These are phyloP conservation scores for Baryphthengus martii DNA, from an alignment of 2,113 vertebrate species.

Conservation along the genomic window DNA sequence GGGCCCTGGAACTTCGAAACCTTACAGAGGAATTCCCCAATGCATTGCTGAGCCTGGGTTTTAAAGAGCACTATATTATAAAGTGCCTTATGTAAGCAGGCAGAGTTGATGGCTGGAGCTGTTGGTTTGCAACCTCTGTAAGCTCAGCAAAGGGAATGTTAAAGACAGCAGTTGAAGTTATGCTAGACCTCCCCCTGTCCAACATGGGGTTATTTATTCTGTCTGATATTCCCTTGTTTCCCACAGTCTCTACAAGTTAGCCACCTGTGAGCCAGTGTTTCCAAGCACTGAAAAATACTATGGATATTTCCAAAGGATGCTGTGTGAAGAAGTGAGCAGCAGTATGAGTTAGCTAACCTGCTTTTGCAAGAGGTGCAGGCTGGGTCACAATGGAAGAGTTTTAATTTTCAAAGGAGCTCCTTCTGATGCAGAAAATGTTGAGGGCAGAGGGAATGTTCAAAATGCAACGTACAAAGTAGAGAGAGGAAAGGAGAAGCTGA, in stretches of 20 bases:
- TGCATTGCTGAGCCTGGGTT: neutral
- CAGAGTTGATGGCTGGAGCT: neutral
- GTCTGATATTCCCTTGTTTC: neutral
- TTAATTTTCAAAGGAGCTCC: neutral
- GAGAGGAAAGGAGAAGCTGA: neutral
- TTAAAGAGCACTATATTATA: neutral
- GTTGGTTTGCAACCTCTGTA: neutral
- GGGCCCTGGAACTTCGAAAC: neutral
- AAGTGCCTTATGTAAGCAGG: neutral
- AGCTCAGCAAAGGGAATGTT: neutral
- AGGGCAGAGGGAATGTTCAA: neutral
- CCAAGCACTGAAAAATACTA: neutral
- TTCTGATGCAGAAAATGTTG: neutral
- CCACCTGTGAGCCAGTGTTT: neutral
- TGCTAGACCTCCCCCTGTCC: neutral
- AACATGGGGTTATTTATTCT: neutral
- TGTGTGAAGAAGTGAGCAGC: neutral
- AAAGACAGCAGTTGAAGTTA: neutral
- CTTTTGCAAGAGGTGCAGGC: neutral
- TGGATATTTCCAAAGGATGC: neutral
- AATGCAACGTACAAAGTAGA: neutral
- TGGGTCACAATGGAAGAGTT: neutral
- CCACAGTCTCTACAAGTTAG: neutral
- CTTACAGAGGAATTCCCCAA: neutral
- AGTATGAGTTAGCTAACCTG: neutral